Percentiles rank a stretch among this genome's conserved stretches.
Evolutionary conservation across 2,888 invertebrate species (phyloP).

Genomic region (Strigamia maritima): DNA sequence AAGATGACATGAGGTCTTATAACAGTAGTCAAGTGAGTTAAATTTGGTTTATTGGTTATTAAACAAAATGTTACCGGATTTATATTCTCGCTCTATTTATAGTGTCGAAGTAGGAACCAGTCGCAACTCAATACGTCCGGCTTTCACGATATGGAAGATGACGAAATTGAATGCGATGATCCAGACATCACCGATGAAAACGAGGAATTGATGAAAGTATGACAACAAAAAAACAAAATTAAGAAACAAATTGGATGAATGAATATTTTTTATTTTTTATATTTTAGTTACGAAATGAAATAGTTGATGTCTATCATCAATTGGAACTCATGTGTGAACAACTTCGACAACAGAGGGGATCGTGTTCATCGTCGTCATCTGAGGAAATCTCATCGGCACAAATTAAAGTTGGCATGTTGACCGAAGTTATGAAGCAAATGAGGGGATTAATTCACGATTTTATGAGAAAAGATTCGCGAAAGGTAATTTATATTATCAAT

Average conservation of each 20-base stretch:
- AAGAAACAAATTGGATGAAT: not conserved
- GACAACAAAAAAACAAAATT: not conserved
- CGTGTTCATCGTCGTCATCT: constrained; percentile 44
- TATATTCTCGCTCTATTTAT: constrained; percentile 18
- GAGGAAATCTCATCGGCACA: constrained; percentile 45
- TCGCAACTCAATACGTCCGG: constrained; percentile 46
- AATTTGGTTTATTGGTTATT: not conserved
- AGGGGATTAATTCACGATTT: constrained; percentile 48
- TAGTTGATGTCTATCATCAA: constrained; percentile 54
- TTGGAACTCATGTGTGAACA: constrained; percentile 53
- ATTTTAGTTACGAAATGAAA: constrained; percentile 54
- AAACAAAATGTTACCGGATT: not conserved
- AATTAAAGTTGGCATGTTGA: constrained; percentile 45
- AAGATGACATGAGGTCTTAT: constrained; percentile 43
- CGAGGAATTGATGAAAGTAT: constrained; percentile 45
- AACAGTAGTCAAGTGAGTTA: constrained; percentile 1
- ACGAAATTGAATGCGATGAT: constrained; percentile 53
- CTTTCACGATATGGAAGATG: constrained; percentile 46
- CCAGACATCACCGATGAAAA: constrained; percentile 42
- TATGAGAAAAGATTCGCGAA: constrained; percentile 43
- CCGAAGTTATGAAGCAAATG: constrained; percentile 47
- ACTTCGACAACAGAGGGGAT: constrained; percentile 47
- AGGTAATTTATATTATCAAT: not conserved
- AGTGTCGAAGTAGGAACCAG: constrained; percentile 47
- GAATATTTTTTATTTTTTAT: constrained; percentile 40